These are phyloP conservation scores for Chymomyza costata DNA, from an alignment of 1,140 invertebrate genomes.

Conservation along the genomic window DNA sequence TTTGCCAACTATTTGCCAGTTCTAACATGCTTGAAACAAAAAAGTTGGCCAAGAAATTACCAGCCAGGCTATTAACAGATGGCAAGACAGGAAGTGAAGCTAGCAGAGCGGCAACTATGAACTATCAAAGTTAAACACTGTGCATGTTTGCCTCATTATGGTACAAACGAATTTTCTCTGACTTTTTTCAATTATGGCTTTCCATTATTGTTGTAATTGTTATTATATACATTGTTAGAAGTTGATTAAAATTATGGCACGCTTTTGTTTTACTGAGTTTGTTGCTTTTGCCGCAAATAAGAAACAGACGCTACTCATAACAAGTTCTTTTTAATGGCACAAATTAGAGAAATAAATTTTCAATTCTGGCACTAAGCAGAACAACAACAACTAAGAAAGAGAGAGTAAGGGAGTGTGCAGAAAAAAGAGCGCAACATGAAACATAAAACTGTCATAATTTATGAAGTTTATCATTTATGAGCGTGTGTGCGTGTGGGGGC, in stretches of 20 bases:
- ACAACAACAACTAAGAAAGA: slow-evolving; percentile 46
- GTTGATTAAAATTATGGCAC: slow-evolving; percentile 41
- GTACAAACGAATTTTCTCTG: no score
- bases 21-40: no score
- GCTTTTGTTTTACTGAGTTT: slow-evolving; percentile 15
- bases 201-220: no score
- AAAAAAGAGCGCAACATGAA: slow-evolving; percentile 6
- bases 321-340: slow-evolving; percentile 10
- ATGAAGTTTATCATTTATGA: slow-evolving; percentile 57
- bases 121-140: no score
- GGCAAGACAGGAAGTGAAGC: no score
- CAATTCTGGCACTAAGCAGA: slow-evolving; percentile 38
- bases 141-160: no score
- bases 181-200: no score
- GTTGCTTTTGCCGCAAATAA: background rate
- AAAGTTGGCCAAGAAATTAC: no score
- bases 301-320: background rate
- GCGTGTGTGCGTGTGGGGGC: background rate
- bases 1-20: no score
- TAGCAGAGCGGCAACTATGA: no score
- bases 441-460: slow-evolving; percentile 51
- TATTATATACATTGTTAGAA: no score
- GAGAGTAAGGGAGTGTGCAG: slow-evolving; percentile 21
- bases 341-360: slow-evolving; percentile 58
- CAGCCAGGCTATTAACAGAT: no score